Evolutionary conservation across 2,888 invertebrate genomes (phyloP), one percentile per base, ranked within the genome.

Genomic region (Altica lythri): DNA sequence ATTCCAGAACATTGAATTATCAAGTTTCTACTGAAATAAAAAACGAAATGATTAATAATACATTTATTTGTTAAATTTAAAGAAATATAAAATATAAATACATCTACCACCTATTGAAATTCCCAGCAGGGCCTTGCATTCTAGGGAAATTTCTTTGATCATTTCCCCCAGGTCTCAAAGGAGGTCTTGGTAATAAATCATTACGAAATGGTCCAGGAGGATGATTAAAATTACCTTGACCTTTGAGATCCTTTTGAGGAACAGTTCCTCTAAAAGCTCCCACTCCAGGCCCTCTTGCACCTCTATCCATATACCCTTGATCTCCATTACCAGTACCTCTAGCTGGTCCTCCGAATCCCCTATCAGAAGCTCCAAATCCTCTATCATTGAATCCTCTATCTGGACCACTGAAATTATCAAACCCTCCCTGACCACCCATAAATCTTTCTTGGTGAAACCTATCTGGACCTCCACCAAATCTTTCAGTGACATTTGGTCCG

Each of bases 71-170:
- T 18, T 6, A 38, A 17, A 18, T 34, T 42, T 10, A 42, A 18
- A 2, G 9, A 49, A 47, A 29, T 45, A 45, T 22, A 19, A 43
- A 30, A 48, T 42, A 37, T 43, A 43, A 38, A 32, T 29, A 37
- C 16, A n/a, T n/a, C 18, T 50, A 57, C 50, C 55, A 59, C 27
- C 59, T 55, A 50, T 53, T 49, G 47, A 54, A 51, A 46, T 29
- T 42, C n/a, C 49, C 40, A 10, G n/a, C n/a, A n/a, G 42, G n/a
- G n/a, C n/a, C n/a, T n/a, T n/a, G n/a, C n/a, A n/a, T n/a, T n/a
- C 57, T 54, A 6, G 43, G 43, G 29, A 53, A 54, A 17, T 45
- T 30, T 16, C 53, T 53, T 27, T 43, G 53, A 47, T 53, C 53
- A 10, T 48, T 22, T 16, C 12, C 25, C 8, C 18, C 30, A 9